Conservation (phyloP, 2,888 invertebrate species). For the Callosobruchus maculatus region DNA sequence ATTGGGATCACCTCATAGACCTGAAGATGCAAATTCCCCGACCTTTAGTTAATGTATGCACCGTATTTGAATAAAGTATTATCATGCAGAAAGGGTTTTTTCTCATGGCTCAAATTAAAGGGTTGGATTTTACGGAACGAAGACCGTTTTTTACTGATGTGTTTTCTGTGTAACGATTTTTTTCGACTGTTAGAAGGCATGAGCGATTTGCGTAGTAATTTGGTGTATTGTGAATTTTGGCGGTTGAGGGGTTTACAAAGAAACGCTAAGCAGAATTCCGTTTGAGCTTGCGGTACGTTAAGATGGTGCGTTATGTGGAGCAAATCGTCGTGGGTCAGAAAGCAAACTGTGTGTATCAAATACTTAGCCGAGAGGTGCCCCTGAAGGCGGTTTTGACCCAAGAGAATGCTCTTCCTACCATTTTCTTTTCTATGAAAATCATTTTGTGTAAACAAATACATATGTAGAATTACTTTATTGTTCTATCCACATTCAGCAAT, state of each 20-base stretch:
- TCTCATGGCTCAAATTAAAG: conserved; percentile 35
- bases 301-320: too few relatives aligned
- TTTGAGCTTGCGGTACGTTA: background rate
- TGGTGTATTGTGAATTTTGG: background rate
- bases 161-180: conserved; percentile 4
- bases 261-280: background rate
- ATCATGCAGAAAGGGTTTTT: conserved; percentile 37
- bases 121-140: conserved; percentile 29
- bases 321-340: too few relatives aligned
- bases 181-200: conserved; percentile 3
- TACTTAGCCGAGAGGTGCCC: too few relatives aligned
- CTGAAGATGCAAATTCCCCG: conserved; percentile 48
- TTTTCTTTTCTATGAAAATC: too few relatives aligned
- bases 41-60: conserved; percentile 46
- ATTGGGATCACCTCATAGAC: conserved; percentile 43
- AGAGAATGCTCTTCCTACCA: too few relatives aligned
- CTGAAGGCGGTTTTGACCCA: too few relatives aligned
- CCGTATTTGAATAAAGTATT: conserved; percentile 45
- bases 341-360: too few relatives aligned
- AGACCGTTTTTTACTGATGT: conserved; percentile 7
- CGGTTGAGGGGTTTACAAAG: background rate
- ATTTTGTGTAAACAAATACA: too few relatives aligned
- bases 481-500: too few relatives aligned
- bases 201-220: background rate
- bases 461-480: too few relatives aligned